Base-by-base conservation (phyloP, 2,888 invertebrate species). In the Drosophila aldrichi region DNA sequence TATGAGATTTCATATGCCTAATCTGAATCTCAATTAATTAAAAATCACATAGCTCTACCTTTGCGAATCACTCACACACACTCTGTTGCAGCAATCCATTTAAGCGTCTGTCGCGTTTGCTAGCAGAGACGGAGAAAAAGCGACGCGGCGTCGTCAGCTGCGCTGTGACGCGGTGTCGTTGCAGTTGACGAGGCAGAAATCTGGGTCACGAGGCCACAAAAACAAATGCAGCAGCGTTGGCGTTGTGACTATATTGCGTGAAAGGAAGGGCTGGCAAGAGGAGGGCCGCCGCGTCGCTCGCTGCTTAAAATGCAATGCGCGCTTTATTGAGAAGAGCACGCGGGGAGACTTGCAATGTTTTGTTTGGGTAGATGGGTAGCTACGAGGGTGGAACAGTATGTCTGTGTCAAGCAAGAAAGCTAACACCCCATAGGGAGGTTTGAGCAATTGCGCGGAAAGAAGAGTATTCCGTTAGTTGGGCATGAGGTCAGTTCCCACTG, bases 151-250 rank as follows among this genome's bases (percentile, higher is more conserved):
- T 10, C 38, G 22, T 20, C 36, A n/a, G 29, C 67, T 46, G 38
- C 72, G 54, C 41, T 51, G 76, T 29, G 41, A 9, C 41, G 34
- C 54, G 46, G 60, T 44, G 70, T 79, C 89, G 88, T 77, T 89
- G 89, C 88, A 88, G 89, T 85, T 78, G 78, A 82, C 89, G 82
- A 82, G 82, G 86, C 83, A 76, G 54, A 66, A 82, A 90, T 89
- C 80, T 91, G 68, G 90, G 90, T 91, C 91, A 90, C 80, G 88
- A 88, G 91, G 91, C 90, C 91, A 87, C 82, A 89, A 91, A 81
- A 90, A 84, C 81, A 87, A 82, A 79, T 87, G 77, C 83, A 87
- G 71, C 80, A 76, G 74, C 74, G 71, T 65, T 63, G 68, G 52
- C 25, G 61, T 44, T 51, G 55, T 56, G 51, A 29, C 64, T 59